These are phyloP conservation scores for Barbus barbus DNA, from an alignment of 2,113 vertebrate genomes.

Conservation along the genomic window DNA sequence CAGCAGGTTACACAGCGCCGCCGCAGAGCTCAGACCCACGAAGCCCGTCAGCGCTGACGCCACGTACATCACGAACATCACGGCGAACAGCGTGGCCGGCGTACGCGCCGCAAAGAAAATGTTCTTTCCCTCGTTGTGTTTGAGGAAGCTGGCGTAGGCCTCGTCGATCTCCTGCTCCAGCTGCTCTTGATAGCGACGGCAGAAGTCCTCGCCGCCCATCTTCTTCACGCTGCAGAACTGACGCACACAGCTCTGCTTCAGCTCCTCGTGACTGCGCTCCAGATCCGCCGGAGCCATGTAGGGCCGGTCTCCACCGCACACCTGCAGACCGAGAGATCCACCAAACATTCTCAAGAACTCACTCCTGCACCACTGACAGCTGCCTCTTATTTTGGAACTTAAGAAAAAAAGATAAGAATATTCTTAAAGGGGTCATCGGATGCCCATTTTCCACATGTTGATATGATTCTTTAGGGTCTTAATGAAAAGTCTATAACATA, in stretches of 20 bases:
- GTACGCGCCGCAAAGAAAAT: constrained; percentile 97
- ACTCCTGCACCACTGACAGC: no score
- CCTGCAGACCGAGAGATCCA: no score
- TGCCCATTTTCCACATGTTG: no score
- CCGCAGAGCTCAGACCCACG: constrained; percentile 88
- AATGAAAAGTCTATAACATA: no score
- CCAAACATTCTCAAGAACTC: no score
- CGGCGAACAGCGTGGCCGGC: constrained; percentile 92
- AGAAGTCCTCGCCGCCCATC: constrained; percentile 98
- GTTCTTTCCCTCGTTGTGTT: constrained; percentile 98
- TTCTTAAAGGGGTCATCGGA: no score
- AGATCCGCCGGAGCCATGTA: constrained; percentile 92
- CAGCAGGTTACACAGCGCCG: constrained; percentile 87
- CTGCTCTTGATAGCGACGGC: constrained; percentile 91
- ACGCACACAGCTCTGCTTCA: constrained; percentile 79
- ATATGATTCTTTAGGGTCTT: no score
- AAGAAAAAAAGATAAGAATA: no score
- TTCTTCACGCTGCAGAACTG: constrained; percentile 94
- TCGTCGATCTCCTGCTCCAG: constrained; percentile 91
- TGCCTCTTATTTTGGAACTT: no score
- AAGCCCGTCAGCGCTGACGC: constrained; percentile 93
- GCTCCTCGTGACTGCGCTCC: constrained; percentile 85
- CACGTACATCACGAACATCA: constrained; percentile 96
- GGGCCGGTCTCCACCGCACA: constrained; percentile 95
- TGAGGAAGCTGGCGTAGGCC: constrained; percentile 88